These are phyloP conservation scores for Pteruthius melanotis DNA, from an alignment of 2,113 vertebrate genomes.

Conservation along the genomic window DNA sequence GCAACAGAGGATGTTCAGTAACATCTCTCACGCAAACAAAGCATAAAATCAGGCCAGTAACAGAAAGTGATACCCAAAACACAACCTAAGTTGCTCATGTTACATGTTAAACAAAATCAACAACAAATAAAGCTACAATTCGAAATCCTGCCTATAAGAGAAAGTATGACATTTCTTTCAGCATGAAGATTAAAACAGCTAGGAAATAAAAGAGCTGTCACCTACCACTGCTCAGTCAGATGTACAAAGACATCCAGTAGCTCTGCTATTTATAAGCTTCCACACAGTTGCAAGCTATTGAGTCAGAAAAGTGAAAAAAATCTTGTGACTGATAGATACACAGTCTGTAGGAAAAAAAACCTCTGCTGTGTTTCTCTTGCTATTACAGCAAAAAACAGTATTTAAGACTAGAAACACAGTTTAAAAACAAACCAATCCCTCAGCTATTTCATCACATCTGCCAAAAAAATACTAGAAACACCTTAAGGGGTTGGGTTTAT, in stretches of 20 bases:
- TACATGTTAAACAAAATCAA: background rate
- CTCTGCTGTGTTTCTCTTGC: background rate
- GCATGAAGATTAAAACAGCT: background rate
- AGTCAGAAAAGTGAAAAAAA: conserved; percentile 55
- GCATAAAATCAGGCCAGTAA: background rate
- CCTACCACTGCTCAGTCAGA: background rate
- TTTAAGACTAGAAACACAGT: background rate
- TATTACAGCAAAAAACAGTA: background rate
- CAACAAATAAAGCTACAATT: background rate
- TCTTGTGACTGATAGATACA: background rate
- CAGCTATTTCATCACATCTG: background rate
- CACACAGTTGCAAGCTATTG: conserved; percentile 55
- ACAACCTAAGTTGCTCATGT: background rate
- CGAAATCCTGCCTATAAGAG: background rate
- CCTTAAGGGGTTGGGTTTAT: background rate
- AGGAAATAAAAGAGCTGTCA: background rate
- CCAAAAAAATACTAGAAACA: background rate
- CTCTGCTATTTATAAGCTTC: conserved; percentile 30
- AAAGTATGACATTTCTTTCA: background rate
- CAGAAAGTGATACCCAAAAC: background rate
- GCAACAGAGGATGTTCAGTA: background rate
- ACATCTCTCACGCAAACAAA: background rate
- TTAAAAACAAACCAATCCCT: background rate
- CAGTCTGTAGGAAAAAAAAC: background rate
- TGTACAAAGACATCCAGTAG: background rate